Evolutionary conservation across 2,888 invertebrate genomes (phyloP).

Genomic region (Patella ulyssiponensis): DNA sequence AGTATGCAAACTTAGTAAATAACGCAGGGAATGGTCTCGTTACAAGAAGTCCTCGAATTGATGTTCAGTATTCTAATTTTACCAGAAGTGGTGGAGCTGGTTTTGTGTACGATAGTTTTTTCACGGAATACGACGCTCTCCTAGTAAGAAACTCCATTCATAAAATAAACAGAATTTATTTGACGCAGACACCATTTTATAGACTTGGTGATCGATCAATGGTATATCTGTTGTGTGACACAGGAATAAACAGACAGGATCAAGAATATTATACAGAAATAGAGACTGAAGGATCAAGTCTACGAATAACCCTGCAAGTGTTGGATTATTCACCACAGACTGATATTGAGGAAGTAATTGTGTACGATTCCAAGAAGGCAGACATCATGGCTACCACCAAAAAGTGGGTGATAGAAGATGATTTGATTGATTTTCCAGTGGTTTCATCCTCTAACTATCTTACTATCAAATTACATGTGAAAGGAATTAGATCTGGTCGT

Average conservation of each 20-base stretch:
- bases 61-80: slow-evolving; percentile 79
- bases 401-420: slow-evolving; percentile 75
- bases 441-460: slow-evolving; percentile 78
- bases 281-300: slow-evolving; percentile 23
- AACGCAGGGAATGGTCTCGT: slow-evolving; percentile 84
- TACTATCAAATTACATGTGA: slow-evolving; percentile 65
- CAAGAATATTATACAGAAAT: slow-evolving; percentile 50
- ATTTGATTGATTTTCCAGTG: slow-evolving; percentile 90
- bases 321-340: slow-evolving; percentile 69
- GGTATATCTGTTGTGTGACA: slow-evolving; percentile 51
- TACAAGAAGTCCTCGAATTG: slow-evolving; percentile 82
- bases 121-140: slow-evolving; percentile 75
- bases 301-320: slow-evolving; percentile 60
- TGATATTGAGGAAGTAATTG: slow-evolving; percentile 61
- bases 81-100: slow-evolving; percentile 90
- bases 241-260: slow-evolving; percentile 41
- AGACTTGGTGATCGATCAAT: slow-evolving; percentile 43
- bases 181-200: slow-evolving; percentile 34
- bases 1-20: slow-evolving; percentile 77
- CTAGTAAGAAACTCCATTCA: slow-evolving; percentile 64
- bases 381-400: slow-evolving; percentile 35
- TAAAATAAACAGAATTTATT: slow-evolving; percentile 41
- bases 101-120: slow-evolving; percentile 91
- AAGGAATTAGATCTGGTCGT: slow-evolving; percentile 62
- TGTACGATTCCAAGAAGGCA: slow-evolving; percentile 49